These are phyloP conservation scores for Drosophila varians DNA, from an alignment of 1,140 invertebrate species.

Conservation along the genomic window DNA sequence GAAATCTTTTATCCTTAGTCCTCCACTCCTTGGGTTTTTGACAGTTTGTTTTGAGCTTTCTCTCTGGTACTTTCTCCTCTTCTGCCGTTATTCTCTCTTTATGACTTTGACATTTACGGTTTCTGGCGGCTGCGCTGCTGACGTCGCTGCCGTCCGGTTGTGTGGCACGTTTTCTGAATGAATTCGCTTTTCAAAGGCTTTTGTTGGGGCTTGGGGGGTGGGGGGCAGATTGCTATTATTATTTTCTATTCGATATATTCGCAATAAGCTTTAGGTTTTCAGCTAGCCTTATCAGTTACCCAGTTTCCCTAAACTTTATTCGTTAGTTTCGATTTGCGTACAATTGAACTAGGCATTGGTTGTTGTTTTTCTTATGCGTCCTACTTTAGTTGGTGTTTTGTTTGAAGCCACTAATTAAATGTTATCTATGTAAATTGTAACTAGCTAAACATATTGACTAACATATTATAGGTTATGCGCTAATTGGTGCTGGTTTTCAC, in stretches of 20 bases:
- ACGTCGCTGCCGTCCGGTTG: slow-evolving; percentile 55
- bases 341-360: slow-evolving; percentile 65
- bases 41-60: slow-evolving; percentile 11
- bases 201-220: slow-evolving; percentile 26
- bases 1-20: neutral
- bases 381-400: slow-evolving; percentile 70
- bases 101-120: slow-evolving; percentile 74
- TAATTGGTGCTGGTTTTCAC: slow-evolving; percentile 74
- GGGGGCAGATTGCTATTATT: slow-evolving; percentile 44
- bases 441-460: slow-evolving; percentile 77
- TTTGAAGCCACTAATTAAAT: slow-evolving; percentile 75
- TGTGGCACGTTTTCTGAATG: slow-evolving; percentile 78
- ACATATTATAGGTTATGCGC: slow-evolving; percentile 61
- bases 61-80: slow-evolving; percentile 8
- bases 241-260: slow-evolving; percentile 69
- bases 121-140: slow-evolving; percentile 8
- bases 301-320: slow-evolving; percentile 73
- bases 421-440: slow-evolving; percentile 62
- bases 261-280: slow-evolving; percentile 62
- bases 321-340: slow-evolving; percentile 60
- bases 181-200: slow-evolving; percentile 56
- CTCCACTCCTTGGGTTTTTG: slow-evolving; percentile 9
- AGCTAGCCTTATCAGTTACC: slow-evolving; percentile 52
- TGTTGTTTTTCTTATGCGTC: slow-evolving; percentile 29
- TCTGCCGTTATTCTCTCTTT: slow-evolving; percentile 35